Evolutionary conservation across 2,888 invertebrate species (phyloP).

Genomic region (Ecdyonurus torrentis): DNA sequence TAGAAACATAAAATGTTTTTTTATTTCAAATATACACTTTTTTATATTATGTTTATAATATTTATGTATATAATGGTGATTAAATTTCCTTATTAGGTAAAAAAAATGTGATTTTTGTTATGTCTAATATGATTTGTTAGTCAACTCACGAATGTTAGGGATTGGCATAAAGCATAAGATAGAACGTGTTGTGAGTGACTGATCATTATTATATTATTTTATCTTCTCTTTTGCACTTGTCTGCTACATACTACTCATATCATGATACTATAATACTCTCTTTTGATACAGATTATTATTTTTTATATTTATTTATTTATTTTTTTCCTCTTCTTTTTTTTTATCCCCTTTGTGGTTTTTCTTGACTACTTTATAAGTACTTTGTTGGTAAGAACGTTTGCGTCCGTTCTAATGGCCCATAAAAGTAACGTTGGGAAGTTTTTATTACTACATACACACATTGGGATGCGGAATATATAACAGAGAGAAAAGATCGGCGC

Average conservation of each 20-base stretch:
- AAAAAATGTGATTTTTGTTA: background rate
- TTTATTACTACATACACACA: background rate
- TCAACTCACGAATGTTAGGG: background rate
- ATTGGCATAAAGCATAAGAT: background rate
- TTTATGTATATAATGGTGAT: too few relatives aligned
- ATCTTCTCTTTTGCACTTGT: too few relatives aligned
- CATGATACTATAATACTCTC: too few relatives aligned
- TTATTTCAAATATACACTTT: too few relatives aligned
- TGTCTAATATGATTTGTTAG: background rate
- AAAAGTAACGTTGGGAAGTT: conserved; percentile 1
- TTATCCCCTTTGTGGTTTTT: background rate
- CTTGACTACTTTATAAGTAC: conserved; percentile 1
- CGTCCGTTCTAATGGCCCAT: background rate
- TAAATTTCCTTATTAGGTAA: too few relatives aligned
- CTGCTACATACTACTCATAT: too few relatives aligned
- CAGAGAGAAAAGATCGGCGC: too few relatives aligned
- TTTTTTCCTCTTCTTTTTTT: background rate
- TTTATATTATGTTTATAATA: too few relatives aligned
- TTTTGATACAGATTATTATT: background rate
- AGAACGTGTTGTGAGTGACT: background rate
- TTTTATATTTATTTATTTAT: background rate
- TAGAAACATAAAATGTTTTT: too few relatives aligned
- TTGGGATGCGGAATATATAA: too few relatives aligned
- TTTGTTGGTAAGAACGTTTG: background rate
- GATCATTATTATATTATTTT: background rate